Evolutionary conservation across 2,113 vertebrate genomes (phyloP).

Genomic region (Emydocephalus ijimae): DNA sequence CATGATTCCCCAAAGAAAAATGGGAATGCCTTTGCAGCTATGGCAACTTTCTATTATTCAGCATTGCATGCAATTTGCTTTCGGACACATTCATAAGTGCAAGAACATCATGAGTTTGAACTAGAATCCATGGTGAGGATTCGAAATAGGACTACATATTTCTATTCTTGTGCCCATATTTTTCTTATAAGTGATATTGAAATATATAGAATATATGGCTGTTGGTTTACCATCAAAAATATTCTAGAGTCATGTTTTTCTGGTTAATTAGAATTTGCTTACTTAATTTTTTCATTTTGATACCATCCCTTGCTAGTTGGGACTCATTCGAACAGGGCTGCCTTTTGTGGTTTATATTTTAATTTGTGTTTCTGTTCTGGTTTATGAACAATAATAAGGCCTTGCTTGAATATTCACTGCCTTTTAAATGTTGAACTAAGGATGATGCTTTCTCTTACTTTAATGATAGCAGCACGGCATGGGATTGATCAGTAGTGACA

Average conservation of each 20-base stretch:
- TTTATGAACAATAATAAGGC: slow-evolving; percentile 79
- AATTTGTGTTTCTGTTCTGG: slow-evolving; percentile 82
- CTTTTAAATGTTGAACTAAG: slow-evolving; percentile 64
- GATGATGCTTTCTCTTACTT: slow-evolving; percentile 73
- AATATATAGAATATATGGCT: slow-evolving; percentile 70
- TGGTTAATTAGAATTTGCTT: slow-evolving; percentile 79
- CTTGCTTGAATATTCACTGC: slow-evolving; percentile 84
- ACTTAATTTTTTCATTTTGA: slow-evolving; percentile 76
- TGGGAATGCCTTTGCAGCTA: not conserved
- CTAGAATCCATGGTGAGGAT: slow-evolving; percentile 17
- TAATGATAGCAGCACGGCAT: slow-evolving; percentile 73
- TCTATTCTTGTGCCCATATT: slow-evolving; percentile 38
- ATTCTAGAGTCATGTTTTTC: slow-evolving; percentile 70
- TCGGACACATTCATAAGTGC: rapidly evolving
- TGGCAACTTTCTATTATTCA: not conserved
- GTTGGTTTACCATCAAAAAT: slow-evolving; percentile 66
- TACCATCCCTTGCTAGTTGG: slow-evolving; percentile 73
- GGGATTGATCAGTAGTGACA: slow-evolving; percentile 71
- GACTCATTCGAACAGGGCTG: slow-evolving; percentile 69
- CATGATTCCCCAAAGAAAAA: not conserved
- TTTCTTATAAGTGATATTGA: slow-evolving; percentile 41
- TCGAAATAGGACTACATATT: slow-evolving; percentile 15
- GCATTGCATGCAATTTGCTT: not conserved
- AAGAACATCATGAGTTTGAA: slow-evolving; percentile 12
- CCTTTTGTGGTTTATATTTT: slow-evolving; percentile 80